Evolutionary conservation across 2,888 invertebrate genomes (phyloP), one percentile per base, ranked within the genome.

Genomic region (Lepidochrysops patricia): DNA sequence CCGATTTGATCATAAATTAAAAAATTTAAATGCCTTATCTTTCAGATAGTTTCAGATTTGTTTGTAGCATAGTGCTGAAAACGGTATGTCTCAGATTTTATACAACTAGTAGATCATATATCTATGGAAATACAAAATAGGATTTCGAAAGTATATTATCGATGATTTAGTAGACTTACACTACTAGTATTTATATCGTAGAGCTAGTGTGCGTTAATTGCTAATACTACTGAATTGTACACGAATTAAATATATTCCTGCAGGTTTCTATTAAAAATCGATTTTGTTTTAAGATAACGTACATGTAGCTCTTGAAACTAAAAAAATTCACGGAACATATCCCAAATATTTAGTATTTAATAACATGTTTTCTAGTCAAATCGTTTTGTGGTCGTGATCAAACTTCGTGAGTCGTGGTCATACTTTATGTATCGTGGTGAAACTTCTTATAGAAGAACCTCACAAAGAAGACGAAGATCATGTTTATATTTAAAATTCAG

Each of bases 61-160:
- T 60, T 68, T 67, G 70, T 76, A 70, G 74, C 74, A 70, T 71
- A 69, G 70, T 69, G 69, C 70, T 71, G 62, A 62, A 69, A 71
- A 70, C 71, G 73, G 72, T 75, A 72, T 64, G 37, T 69, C 66
- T 58, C 49, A 34, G 26, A 34, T 15, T 29, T 23, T 34, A 34
- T 35, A 34, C 25, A 25, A 35, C 12, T 48, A 49, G 32, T 49
- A n/a, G 23, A 29, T 37, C 26, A 37, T 27, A 9, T 37, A 37
- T 26, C 57, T 37, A 37, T 19, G 7, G 23, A 19, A 43, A 43
- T 15, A 19, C 43, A 19, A 43, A 43, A 19, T 43, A 23, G 13
- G 9, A n/a, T 13, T 13, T 43, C 23, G 9, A 43, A 19, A 3
- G 15, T 37, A 23, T 23, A 12, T 43, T 43, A 15, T 19, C 3